Evolutionary conservation across 2,113 vertebrate species (phyloP).

Genomic region (Hemicordylus capensis): DNA sequence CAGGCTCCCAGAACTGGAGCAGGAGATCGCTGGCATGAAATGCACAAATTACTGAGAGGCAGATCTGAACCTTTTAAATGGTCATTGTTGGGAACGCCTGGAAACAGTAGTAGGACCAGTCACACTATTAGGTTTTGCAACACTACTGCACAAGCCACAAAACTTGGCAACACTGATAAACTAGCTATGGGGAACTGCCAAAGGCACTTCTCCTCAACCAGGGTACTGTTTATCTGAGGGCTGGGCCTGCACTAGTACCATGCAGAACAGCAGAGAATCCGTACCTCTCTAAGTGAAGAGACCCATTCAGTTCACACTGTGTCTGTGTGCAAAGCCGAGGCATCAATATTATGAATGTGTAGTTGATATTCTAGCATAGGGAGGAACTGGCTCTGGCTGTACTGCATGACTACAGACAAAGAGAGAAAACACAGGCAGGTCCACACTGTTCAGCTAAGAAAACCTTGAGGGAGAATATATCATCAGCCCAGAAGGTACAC

Average conservation of each 20-base stretch:
- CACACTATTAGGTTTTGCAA: too few relatives aligned
- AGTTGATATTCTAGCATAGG: constrained; percentile 13
- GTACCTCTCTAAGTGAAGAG: not conserved
- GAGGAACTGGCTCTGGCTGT: not conserved
- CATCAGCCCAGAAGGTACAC: not conserved
- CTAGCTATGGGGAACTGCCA: too few relatives aligned
- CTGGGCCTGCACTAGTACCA: not conserved
- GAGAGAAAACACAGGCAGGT: constrained; percentile 18
- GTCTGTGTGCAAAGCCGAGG: constrained; percentile 17
- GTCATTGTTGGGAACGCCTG: too few relatives aligned
- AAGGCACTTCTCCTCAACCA: too few relatives aligned
- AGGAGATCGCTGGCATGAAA: too few relatives aligned
- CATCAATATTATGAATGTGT: not conserved
- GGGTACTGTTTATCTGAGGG: too few relatives aligned
- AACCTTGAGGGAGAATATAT: not conserved
- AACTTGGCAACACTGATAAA: too few relatives aligned
- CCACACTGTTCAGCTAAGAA: constrained; percentile 15
- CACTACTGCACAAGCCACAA: too few relatives aligned
- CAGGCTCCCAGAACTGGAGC: too few relatives aligned
- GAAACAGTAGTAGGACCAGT: too few relatives aligned
- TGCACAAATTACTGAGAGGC: too few relatives aligned
- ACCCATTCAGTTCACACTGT: not conserved
- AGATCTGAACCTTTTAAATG: too few relatives aligned
- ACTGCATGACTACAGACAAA: constrained; percentile 21
- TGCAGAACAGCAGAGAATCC: not conserved